These are phyloP conservation scores for Lingula anatina DNA, from an alignment of 2,888 invertebrate species.

Conservation along the genomic window DNA sequence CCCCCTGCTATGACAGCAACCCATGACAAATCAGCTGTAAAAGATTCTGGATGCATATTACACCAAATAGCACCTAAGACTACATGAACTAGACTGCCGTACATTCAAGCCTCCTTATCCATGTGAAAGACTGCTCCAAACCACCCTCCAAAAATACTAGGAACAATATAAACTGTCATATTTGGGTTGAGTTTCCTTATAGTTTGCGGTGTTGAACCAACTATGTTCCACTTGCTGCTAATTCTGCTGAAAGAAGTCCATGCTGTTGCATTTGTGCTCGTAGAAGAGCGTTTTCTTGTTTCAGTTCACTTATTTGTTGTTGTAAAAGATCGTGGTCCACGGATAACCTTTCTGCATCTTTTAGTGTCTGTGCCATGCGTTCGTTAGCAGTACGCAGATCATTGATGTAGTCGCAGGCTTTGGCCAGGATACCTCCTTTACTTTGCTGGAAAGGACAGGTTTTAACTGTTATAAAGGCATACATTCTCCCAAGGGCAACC, in stretches of 20 bases:
- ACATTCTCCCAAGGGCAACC: slow-evolving; percentile 1
- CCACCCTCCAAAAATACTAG: too few species aligned
- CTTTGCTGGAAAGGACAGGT: slow-evolving; percentile 60
- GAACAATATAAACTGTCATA: too few species aligned
- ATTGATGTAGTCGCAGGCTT: slow-evolving; percentile 89
- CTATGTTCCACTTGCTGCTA: slow-evolving; percentile 3
- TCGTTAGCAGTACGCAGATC: slow-evolving; percentile 76
- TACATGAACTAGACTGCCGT: too few species aligned
- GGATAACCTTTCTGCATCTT: slow-evolving; percentile 69
- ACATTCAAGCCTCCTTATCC: too few species aligned
- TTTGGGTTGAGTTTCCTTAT: too few species aligned
- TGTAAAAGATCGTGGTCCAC: slow-evolving; percentile 68
- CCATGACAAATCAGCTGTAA: too few species aligned
- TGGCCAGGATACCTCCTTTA: slow-evolving; percentile 91
- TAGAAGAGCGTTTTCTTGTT: slow-evolving; percentile 71
- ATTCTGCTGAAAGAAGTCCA: slow-evolving; percentile 55
- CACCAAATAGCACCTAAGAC: too few species aligned
- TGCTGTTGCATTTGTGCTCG: slow-evolving; percentile 63
- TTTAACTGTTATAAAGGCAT: too few species aligned
- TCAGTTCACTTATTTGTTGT: slow-evolving; percentile 67
- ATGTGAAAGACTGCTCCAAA: too few species aligned
- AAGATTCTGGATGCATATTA: too few species aligned
- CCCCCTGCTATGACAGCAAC: too few species aligned
- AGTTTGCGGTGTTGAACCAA: too few species aligned
- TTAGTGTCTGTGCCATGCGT: slow-evolving; percentile 62